Conservation (phyloP, 1,140 invertebrate genomes). For the Cherax destructor region DNA sequence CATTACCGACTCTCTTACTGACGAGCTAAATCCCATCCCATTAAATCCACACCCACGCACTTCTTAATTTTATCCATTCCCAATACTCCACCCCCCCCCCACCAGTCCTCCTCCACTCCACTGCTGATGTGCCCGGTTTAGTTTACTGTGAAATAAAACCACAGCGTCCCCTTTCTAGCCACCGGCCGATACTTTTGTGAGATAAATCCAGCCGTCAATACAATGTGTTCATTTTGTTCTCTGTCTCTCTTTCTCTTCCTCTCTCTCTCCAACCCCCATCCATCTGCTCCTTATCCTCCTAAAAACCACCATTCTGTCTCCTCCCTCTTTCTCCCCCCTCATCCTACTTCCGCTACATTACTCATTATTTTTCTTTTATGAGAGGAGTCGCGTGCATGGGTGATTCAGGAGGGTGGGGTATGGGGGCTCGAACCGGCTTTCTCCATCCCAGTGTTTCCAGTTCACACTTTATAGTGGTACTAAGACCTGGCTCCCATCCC, state of each 20-base stretch:
- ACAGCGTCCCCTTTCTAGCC: too few species aligned
- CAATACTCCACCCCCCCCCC: too few species aligned
- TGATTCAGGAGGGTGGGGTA: constrained; percentile 17
- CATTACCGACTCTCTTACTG: too few species aligned
- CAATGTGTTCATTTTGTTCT: constrained; percentile 23
- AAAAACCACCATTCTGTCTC: constrained; percentile 28
- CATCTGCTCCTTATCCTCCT: constrained; percentile 8
- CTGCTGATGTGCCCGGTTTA: too few species aligned
- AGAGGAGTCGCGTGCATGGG: constrained; percentile 48
- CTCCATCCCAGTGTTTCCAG: constrained; percentile 3
- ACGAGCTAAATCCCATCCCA: too few species aligned
- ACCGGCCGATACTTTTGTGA: too few species aligned
- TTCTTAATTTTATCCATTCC: too few species aligned
- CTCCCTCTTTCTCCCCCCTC: constrained; percentile 20
- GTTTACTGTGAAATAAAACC: too few species aligned
- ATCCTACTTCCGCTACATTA: constrained; percentile 45
- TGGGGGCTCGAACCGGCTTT: neutral
- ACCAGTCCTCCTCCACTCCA: too few species aligned
- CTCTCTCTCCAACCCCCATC: neutral
- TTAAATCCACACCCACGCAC: too few species aligned
- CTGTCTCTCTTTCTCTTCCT: neutral
- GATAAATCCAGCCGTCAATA: constrained; percentile 3
- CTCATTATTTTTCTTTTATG: constrained; percentile 59
- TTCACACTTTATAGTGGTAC: constrained; percentile 9
- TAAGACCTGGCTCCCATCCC: too few species aligned